phyloP scores from a whole-genome alignment of 2,888 invertebrate species.

The Chrysolina oricalcia region DNA sequence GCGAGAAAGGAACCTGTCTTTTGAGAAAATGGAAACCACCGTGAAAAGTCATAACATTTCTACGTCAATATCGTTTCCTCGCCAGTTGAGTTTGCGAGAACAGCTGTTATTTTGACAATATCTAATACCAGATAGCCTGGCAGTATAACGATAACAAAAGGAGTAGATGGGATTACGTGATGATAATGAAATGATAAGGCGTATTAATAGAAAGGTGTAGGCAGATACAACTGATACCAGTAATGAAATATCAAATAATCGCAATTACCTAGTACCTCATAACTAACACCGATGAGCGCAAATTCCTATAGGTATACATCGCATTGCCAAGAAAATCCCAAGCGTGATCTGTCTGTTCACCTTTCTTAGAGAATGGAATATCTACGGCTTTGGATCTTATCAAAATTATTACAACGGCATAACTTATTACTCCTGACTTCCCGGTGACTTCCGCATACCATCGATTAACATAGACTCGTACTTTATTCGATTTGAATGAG shows the following conservation, averaged over 20 bases:
- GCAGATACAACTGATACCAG: background rate
- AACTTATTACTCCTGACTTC: background rate
- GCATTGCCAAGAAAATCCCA: background rate
- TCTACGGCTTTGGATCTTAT: background rate
- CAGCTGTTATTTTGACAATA: background rate
- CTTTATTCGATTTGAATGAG: background rate
- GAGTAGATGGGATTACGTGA: background rate
- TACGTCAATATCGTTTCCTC: too few relatives aligned
- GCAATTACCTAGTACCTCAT: background rate
- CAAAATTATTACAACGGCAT: constrained; percentile 11
- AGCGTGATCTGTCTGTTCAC: background rate
- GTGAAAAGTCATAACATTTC: too few relatives aligned
- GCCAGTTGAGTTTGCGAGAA: background rate
- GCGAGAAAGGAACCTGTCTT: too few relatives aligned
- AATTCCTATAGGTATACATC: background rate
- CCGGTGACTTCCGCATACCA: background rate
- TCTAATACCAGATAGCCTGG: background rate
- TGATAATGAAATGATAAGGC: background rate
- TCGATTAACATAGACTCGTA: background rate
- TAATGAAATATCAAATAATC: background rate
- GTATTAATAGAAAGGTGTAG: background rate
- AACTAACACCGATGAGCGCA: background rate
- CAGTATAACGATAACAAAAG: background rate
- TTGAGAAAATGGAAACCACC: too few relatives aligned
- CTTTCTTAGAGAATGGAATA: background rate